phyloP scores from a whole-genome alignment of 2,888 invertebrate species.

The Pyrochroa serraticornis region DNA sequence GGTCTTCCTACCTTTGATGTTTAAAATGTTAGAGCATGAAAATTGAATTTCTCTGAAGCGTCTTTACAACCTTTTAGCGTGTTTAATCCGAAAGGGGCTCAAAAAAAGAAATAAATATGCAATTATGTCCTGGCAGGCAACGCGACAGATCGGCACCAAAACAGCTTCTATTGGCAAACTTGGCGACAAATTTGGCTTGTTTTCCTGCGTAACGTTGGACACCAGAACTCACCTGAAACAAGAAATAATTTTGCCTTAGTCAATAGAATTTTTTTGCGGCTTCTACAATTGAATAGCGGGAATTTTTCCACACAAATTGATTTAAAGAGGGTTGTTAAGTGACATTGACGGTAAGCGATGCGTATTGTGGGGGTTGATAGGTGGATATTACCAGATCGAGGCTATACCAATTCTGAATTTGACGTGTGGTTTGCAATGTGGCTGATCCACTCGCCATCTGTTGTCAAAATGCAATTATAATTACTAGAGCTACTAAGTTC shows the following conservation, averaged over 20 bases:
- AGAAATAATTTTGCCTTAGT: conserved; percentile 2
- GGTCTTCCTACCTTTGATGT: conserved; percentile 51
- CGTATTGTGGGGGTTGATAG: conserved; percentile 31
- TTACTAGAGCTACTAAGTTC: conserved; percentile 6
- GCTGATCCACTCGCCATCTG: conserved; percentile 36
- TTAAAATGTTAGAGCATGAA: conserved; percentile 50
- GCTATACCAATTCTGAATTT: conserved; percentile 30
- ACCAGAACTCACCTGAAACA: conserved; percentile 7
- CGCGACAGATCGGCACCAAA: conserved; percentile 9
- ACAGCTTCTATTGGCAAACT: not conserved
- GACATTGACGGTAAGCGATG: conserved; percentile 39
- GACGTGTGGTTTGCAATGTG: conserved; percentile 35
- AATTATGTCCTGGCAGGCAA: conserved; percentile 39
- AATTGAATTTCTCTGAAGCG: conserved; percentile 51
- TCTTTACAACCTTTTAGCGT: conserved; percentile 51
- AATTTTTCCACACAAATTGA: conserved; percentile 40
- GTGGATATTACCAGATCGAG: conserved; percentile 30
- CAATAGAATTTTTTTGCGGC: conserved; percentile 6
- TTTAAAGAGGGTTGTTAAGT: conserved; percentile 39
- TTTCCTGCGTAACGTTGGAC: not conserved
- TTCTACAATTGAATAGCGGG: conserved; percentile 23
- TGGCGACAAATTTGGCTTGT: too few relatives aligned
- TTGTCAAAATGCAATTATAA: conserved; percentile 42
- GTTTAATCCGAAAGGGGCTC: conserved; percentile 49
- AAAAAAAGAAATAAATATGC: conserved; percentile 49